Percentiles rank a stretch among this genome's conserved stretches.
Conservation (phyloP, 2,888 invertebrate species). For the Phlogophora meticulosa region DNA sequence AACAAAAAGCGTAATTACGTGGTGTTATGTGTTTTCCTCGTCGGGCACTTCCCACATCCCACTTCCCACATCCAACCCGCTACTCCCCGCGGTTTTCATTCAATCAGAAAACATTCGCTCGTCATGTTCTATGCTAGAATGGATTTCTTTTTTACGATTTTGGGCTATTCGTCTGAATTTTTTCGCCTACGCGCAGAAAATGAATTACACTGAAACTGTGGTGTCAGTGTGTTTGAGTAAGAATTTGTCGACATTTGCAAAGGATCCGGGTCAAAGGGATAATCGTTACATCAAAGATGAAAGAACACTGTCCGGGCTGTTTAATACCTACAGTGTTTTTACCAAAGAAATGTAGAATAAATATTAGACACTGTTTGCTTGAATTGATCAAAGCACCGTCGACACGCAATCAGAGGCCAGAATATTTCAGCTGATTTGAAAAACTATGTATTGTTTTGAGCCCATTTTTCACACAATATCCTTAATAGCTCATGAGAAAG, state of each 20-base stretch:
- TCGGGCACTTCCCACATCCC: slow-evolving; percentile 15
- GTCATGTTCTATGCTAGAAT: slow-evolving; percentile 56
- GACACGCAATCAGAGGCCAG: background rate
- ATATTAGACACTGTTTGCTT: background rate
- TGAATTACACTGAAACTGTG: slow-evolving; percentile 44
- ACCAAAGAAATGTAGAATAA: too few relatives aligned
- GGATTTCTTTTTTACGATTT: slow-evolving; percentile 58
- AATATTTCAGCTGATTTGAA: background rate
- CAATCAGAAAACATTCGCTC: slow-evolving; percentile 64
- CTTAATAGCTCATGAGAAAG: slow-evolving; percentile 33
- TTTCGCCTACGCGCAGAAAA: slow-evolving; percentile 42
- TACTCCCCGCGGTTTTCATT: slow-evolving; percentile 63
- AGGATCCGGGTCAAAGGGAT: slow-evolving; percentile 21
- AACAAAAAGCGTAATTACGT: slow-evolving; percentile 66
- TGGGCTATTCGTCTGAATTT: slow-evolving; percentile 37
- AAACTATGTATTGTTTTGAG: background rate
- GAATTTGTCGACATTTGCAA: slow-evolving; percentile 31
- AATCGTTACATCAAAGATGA: slow-evolving; percentile 23
- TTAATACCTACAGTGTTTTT: background rate
- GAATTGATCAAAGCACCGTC: background rate
- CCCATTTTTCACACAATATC: slow-evolving; percentile 16
- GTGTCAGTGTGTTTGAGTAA: slow-evolving; percentile 34
- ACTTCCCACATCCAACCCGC: too few relatives aligned
- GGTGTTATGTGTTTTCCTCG: slow-evolving; percentile 63
- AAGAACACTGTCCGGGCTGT: background rate